Evolutionary conservation across 2,888 invertebrate species (phyloP), one percentile per base, ranked within the genome.

Genomic region (Ctena decussata): DNA sequence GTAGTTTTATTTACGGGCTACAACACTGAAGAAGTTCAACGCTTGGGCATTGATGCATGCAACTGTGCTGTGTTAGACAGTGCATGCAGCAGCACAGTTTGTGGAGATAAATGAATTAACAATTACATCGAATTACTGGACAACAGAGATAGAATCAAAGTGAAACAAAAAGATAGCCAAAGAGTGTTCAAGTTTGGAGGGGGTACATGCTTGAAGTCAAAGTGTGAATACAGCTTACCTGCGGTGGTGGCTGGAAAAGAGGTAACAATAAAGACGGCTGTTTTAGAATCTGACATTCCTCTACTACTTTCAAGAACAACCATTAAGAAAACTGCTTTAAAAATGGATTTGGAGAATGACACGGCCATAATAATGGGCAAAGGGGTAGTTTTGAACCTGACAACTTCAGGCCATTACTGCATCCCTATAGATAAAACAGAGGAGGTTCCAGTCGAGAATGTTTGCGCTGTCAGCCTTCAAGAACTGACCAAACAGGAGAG

Each of bases 101-200:
- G 89, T 75, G 84, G 86, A 12, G 65, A 80, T 60, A 81, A 24
- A 2, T 90, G 87, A 83, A 24, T 85, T 3, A 27, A 80, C 11
- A 70, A 27, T 18, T 84, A 82, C 32, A 30, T 84, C 15, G 37
- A 82, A 15, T 76, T 73, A 18, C 46, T 78, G 0, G 46, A 44
- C 35, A 72, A 65, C 18, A 21, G 27, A 11, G 82, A 65, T 24
- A 57, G 71, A 27, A 49, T 30, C 30, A 60, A 24, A 32, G 39
- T 80, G 6, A 32, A 5, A 60, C 5, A 70, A 27, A 41, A 53
- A 18, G 69, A 30, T 0, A 76, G 85, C 44, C 46, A 76, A n/a
- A 83, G 41, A 79, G 49, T 84, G 1, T 87, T 87, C 32, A 87
- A 85, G 30, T 85, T 87, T 85, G 87, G 87, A 35, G 82, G 86